phyloP scores from a whole-genome alignment of 1,140 invertebrate species.

The Chironomus tepperi region DNA sequence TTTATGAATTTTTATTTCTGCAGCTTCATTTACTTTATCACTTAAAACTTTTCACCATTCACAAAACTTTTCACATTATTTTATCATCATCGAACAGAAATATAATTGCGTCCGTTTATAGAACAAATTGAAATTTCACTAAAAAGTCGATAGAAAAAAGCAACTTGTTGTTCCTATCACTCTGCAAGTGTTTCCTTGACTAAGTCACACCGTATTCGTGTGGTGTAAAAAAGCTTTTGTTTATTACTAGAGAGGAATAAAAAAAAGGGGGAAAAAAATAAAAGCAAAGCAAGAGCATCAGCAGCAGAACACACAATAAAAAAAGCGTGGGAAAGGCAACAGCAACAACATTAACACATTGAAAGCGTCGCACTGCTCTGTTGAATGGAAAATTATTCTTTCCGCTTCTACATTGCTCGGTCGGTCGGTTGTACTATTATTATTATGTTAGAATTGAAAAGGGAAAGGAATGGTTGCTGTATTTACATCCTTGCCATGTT shows the following conservation, averaged over 20 bases:
- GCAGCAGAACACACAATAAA: neutral
- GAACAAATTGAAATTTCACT: no score
- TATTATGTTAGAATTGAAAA: no score
- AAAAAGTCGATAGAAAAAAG: neutral
- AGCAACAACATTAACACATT: conserved; percentile 8
- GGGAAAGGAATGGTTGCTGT: no score
- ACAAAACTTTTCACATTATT: no score
- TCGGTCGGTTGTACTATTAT: no score
- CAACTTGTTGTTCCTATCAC: conserved; percentile 19
- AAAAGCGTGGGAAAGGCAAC: neutral
- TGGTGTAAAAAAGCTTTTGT: conserved; percentile 13
- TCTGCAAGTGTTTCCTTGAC: conserved; percentile 5
- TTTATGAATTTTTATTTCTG: no score
- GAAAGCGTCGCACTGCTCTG: neutral
- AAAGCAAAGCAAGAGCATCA: no score
- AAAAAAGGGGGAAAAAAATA: no score
- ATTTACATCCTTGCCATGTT: neutral
- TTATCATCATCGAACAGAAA: no score
- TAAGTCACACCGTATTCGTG: neutral
- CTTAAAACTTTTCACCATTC: no score
- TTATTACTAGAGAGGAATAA: neutral
- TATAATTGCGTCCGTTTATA: no score
- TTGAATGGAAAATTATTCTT: neutral
- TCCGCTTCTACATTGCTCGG: neutral
- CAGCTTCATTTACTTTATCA: no score